Base-by-base conservation (phyloP, 1,140 invertebrate genomes). In the Eciton burchellii region DNA sequence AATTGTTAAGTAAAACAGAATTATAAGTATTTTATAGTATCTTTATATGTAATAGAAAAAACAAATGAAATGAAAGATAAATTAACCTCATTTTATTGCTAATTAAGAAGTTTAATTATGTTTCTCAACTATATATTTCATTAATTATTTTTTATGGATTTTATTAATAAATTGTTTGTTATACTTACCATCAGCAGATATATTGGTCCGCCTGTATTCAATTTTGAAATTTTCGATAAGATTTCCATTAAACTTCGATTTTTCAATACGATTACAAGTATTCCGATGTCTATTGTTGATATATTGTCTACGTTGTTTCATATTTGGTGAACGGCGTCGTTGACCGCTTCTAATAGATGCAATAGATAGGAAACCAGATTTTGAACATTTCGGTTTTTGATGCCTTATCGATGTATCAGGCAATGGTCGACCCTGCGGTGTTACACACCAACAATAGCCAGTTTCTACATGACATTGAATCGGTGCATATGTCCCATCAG, bases 381-480 rank as follows among this genome's bases (percentile, higher is more conserved):
- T 86, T 60, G 81, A 54, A 90, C 97, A 98, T 71, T 95, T 95
- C 3, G 97, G 97, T 85, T 95, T 95, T 47, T 94, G 93, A 82
- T 96, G 95, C 73, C 95, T 95, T 1, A 96, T 95, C 5, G 97
- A 95, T 3, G 97, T 97, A 82, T 97, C 96, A 24, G 96, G 95
- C 21, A 98, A 93, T 1, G 97, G 97, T 85, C 96, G 96, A 14
- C 98, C 98, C 84, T 96, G 95, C 1, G 96, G 95, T 3, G 96
- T 97, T 29, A 98, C 97, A 92, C 98, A 99, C 97, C 97, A 97
- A 90, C 97, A 97, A 90, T 95, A 97, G 66, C 96, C 97, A 0
- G 96, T 96, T 62, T 95, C 95, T 9, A 94, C 92, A 85, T 98
- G 96, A 91, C 98, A 99, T 93, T 99, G 98, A 52, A 98, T 95